Base-by-base conservation (phyloP, 2,888 invertebrate genomes). In the Imbricaverruca yamaguchii region DNA sequence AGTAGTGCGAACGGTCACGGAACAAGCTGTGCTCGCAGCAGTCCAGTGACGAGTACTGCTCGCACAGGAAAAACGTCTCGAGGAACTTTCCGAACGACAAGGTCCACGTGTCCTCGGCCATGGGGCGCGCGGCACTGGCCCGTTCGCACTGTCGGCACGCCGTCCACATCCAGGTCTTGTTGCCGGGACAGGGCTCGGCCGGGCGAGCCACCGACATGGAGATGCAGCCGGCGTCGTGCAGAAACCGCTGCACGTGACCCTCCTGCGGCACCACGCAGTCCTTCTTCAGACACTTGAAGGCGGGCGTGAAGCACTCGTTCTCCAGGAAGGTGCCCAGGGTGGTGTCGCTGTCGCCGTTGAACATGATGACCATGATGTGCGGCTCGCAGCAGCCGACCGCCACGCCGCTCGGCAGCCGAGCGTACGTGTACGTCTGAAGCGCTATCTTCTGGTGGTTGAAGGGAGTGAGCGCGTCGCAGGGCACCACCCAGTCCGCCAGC, bases 261-360 rank as follows among this genome's bases (percentile, higher is more conserved):
- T 94, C 89, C 93, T 96, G 95, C 9, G 88, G 85, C 6, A 87
- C 85, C 69, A 87, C 88, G 84, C 89, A 90, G 6, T 85, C 84
- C 59, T 90, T 89, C 7, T 92, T 92, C 0, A 94, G 93, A 86
- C 98, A 98, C 83, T 91, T 91, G 87, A 95, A 96, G 3, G 93
- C 91, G 12, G 92, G 89, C 82, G 94, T 92, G 87, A 97, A 94
- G 87, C 97, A 98, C 87, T 97, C 97, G 82, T 93, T 91, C 86
- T 97, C 94, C 78, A 99, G 89, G 86, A 98, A 99, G 83, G 93
- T 93, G 63, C 98, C 98, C 78, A 99, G 88, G 1, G 97, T 94
- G 85, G 98, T 96, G 87, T 99, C 99, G 86, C 97, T 95, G 53
- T 92, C 91, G 0, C 96, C 96, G 87, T 99, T 99, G 89, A 97